Evolutionary conservation across 2,113 vertebrate species (phyloP), one percentile per base, ranked within the genome.

Genomic region (Blennius ocellaris): DNA sequence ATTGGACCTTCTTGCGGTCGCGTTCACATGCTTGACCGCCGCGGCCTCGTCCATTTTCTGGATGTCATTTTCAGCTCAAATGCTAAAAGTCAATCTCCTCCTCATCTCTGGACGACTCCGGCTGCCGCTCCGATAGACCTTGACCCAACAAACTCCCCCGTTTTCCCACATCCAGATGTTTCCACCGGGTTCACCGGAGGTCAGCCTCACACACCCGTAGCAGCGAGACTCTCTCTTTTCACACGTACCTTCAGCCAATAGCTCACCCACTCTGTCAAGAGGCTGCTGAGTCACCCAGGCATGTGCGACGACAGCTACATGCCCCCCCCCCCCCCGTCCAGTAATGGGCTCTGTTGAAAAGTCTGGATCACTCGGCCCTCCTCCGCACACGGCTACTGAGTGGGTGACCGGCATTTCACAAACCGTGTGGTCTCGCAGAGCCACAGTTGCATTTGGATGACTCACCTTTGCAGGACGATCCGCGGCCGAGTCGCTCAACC

Each of bases 201-300:
- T 86, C 78, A 55, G 53, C 45, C 69, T 61, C 21, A 30, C 21
- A 30, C 16, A 75, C 49, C 30, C 51, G 45, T 21, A 30, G 41
- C 8, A 14, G 38, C 8, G n/a, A 61, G 7, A 49, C 39, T 0
- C 6, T 21, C n/a, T 15, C 10, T n/a, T 30, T 61, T 54, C 43
- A 66, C 70, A 68, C 62, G 15, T 38, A 54, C 11, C 15, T 12
- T n/a, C 3, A 1, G 36, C 12, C 7, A 30, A 41, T 4, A 45
- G 51, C 45, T 21, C 60, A 60, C 59, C 64, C 58, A 15, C 39
- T 16, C 38, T 50, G 51, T 59, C 73, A 72, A 62, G 84, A 69
- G 64, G 72, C 17, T 16, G 40, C 21, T 92, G 85, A 92, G 72
- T 93, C 90, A 92, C 56, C 63, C 47, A 10, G 68, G 54, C 76